Evolutionary conservation across 2,113 vertebrate genomes (phyloP).

Genomic region (Illadopsis cleaveri): DNA sequence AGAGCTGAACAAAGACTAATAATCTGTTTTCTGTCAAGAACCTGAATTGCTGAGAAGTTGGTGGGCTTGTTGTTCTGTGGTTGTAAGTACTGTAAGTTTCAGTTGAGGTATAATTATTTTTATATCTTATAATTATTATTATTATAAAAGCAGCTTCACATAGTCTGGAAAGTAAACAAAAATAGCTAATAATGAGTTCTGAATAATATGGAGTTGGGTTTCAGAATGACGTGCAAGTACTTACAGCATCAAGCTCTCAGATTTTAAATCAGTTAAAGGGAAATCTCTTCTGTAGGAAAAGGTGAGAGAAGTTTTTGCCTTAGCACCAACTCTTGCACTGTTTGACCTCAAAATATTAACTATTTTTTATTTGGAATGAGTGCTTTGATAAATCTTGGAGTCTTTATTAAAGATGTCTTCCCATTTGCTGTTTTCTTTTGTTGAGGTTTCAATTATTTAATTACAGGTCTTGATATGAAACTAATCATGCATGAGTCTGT

Average conservation of each 20-base stretch:
- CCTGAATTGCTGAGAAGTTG: not conserved
- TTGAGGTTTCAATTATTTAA: constrained; percentile 78
- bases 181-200: not conserved
- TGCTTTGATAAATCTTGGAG: constrained; percentile 39
- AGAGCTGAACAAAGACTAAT: constrained; percentile 8
- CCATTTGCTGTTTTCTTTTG: constrained; percentile 61
- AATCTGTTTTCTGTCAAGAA: not conserved
- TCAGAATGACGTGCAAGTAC: not conserved
- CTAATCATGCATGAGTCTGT: constrained; percentile 76
- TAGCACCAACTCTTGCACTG: not conserved
- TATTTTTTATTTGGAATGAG: constrained; percentile 29
- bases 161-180: constrained; percentile 35
- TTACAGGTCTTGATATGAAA: constrained; percentile 80
- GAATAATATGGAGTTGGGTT: not conserved
- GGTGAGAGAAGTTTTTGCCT: not conserved
- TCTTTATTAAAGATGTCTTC: constrained; percentile 66
- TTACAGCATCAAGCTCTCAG: not conserved
- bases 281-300: not conserved
- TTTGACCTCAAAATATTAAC: constrained; percentile 41
- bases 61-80: constrained; percentile 3
- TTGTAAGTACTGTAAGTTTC: not conserved
- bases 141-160: not conserved
- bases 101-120: not conserved
- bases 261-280: not conserved
- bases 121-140: not conserved